Evolutionary conservation across 2,797 vertebrate species (phyloP).

Genomic region (Sebastes minor): DNA sequence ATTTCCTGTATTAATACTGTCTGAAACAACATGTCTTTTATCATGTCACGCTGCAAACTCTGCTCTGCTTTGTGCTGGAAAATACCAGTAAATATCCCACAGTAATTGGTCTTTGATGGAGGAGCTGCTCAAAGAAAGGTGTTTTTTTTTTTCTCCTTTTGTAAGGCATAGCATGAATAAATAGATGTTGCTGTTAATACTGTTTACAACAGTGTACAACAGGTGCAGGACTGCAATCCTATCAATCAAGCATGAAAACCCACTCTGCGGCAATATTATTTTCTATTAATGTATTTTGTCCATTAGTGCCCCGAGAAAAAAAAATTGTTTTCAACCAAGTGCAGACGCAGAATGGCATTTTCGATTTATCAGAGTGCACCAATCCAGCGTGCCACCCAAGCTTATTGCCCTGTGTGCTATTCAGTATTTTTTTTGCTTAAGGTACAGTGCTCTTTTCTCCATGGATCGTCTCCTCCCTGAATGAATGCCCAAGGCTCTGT

Average conservation of each 20-base stretch:
- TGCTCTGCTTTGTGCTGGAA: slow-evolving; percentile 38
- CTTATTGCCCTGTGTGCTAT: slow-evolving; percentile 60
- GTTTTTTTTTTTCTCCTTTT: slow-evolving; percentile 8
- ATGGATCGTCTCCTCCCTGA: slow-evolving; percentile 71
- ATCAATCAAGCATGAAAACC: slow-evolving; percentile 52
- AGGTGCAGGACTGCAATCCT: slow-evolving; percentile 40
- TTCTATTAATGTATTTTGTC: slow-evolving; percentile 47
- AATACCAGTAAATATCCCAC: slow-evolving; percentile 47
- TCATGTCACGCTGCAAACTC: slow-evolving; percentile 23
- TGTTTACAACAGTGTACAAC: slow-evolving; percentile 44
- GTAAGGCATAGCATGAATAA: slow-evolving; percentile 25
- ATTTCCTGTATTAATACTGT: slow-evolving; percentile 48
- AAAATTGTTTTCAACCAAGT: slow-evolving; percentile 44
- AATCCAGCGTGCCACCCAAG: slow-evolving; percentile 43
- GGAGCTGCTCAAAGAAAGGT: slow-evolving; percentile 39
- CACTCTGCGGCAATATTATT: slow-evolving; percentile 26
- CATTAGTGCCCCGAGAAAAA: slow-evolving; percentile 47
- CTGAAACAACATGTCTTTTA: slow-evolving; percentile 37
- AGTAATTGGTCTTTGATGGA: slow-evolving; percentile 40
- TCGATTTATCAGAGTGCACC: slow-evolving; percentile 54
- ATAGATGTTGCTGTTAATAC: slow-evolving; percentile 35
- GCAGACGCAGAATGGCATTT: slow-evolving; percentile 32
- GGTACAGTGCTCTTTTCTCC: slow-evolving; percentile 75
- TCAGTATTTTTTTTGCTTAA: slow-evolving; percentile 68
- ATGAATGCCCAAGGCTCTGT: slow-evolving; percentile 74